Conservation (phyloP, 2,797 vertebrate genomes). For the Diceros bicornis region DNA sequence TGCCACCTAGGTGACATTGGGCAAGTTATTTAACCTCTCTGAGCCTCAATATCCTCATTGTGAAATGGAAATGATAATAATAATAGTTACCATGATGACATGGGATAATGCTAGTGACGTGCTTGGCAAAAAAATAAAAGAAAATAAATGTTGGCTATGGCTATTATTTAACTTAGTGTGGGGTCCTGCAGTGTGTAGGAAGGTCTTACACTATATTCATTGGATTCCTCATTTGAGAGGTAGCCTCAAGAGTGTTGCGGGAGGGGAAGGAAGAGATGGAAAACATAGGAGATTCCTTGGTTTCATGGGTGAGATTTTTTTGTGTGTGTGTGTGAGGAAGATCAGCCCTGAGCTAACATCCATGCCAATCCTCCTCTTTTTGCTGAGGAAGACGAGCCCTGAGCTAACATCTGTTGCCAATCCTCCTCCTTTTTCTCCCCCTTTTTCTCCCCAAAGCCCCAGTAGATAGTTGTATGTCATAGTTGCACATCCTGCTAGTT, state of each 20-base stretch:
- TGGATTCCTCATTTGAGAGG: background rate
- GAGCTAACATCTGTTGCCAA: too few species aligned
- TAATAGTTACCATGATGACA: slow-evolving; percentile 28
- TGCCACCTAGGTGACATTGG: background rate
- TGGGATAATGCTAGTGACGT: slow-evolving; percentile 16
- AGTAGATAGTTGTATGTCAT: too few species aligned
- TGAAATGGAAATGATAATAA: slow-evolving; percentile 1
- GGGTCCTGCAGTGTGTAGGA: background rate
- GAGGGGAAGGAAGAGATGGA: background rate
- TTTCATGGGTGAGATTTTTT: background rate
- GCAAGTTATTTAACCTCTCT: slow-evolving; percentile 39
- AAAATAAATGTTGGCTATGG: background rate
- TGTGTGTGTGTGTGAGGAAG: too few species aligned
- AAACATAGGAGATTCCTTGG: background rate
- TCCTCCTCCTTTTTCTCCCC: too few species aligned
- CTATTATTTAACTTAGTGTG: background rate
- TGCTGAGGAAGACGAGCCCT: too few species aligned
- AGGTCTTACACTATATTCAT: background rate
- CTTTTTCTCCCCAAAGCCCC: too few species aligned
- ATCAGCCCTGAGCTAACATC: too few species aligned
- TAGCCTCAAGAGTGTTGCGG: background rate
- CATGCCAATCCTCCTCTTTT: too few species aligned
- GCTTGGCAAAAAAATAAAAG: background rate
- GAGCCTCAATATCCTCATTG: background rate
- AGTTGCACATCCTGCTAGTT: too few species aligned